Percentiles rank a stretch among this genome's conserved stretches.
Conservation (phyloP, 2,888 invertebrate species). For the Cerastoderma edule region DNA sequence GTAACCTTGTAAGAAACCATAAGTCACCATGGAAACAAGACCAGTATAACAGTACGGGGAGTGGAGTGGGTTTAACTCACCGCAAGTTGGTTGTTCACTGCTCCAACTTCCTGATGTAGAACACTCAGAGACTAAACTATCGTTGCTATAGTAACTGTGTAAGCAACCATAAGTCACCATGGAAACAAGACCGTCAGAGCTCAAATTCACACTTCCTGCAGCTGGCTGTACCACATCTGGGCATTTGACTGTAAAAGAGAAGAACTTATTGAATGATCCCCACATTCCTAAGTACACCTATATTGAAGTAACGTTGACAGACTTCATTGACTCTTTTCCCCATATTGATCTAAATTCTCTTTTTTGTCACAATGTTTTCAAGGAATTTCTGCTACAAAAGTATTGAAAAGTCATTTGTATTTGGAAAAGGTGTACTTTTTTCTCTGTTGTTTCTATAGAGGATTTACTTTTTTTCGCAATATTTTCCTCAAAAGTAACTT, state of each 20-base stretch:
- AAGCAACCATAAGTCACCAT: conserved; percentile 29
- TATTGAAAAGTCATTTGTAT: too few species aligned
- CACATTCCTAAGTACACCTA: too few species aligned
- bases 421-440: too few species aligned
- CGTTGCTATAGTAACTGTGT: conserved; percentile 30
- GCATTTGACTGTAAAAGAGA: conserved; percentile 36
- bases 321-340: too few species aligned
- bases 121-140: conserved; percentile 26
- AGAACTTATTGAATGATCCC: too few species aligned
- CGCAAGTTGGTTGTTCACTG: background rate
- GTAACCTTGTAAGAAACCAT: conserved; percentile 22
- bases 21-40: conserved; percentile 10
- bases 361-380: too few species aligned
- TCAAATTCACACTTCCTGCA: conserved; percentile 40
- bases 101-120: conserved; percentile 18
- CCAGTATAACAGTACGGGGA: conserved; percentile 12
- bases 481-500: too few species aligned
- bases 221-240: conserved; percentile 15
- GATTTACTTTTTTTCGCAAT: too few species aligned
- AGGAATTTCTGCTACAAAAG: too few species aligned
- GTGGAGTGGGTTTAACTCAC: background rate
- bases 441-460: too few species aligned
- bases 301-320: too few species aligned
- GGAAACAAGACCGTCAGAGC: conserved; percentile 30
- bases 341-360: too few species aligned